These are phyloP conservation scores for Pseudochirops corinnae DNA, from an alignment of 2,797 vertebrate species.

Conservation along the genomic window DNA sequence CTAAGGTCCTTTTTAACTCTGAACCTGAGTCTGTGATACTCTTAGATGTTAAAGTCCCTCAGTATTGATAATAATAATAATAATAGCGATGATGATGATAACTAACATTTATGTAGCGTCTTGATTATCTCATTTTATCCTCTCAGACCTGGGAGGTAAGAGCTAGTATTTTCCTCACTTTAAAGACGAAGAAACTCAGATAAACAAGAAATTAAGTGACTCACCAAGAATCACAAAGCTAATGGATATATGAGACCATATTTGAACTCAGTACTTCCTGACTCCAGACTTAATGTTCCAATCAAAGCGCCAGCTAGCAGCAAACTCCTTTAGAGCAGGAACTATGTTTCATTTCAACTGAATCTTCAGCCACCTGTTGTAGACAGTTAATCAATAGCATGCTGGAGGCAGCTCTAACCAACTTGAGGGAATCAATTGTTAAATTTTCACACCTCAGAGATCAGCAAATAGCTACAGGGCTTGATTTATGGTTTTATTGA, in stretches of 20 bases:
- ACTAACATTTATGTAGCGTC: not conserved
- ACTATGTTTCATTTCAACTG: not conserved
- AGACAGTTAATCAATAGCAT: not conserved
- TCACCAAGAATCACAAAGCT: not conserved
- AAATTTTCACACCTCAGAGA: not conserved
- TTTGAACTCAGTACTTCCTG: not conserved
- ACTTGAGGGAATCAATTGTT: not conserved
- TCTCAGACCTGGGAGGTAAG: not conserved
- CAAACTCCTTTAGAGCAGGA: not conserved
- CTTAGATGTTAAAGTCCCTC: not conserved
- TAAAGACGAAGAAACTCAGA: not conserved
- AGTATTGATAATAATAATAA: not conserved
- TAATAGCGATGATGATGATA: fast-evolving
- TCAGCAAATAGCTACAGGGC: not conserved
- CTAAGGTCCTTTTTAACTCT: not conserved
- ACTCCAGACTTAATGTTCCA: not conserved
- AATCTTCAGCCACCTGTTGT: not conserved
- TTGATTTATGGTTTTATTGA: not conserved
- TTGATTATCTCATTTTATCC: not conserved
- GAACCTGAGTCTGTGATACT: not conserved
- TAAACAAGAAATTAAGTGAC: not conserved
- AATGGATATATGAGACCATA: not conserved
- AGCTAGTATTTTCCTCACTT: not conserved
- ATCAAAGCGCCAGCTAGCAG: fast-evolving
- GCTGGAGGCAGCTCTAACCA: not conserved